Evolutionary conservation across 2,113 vertebrate species (phyloP).

Genomic region (Gallinago paraguaiae): DNA sequence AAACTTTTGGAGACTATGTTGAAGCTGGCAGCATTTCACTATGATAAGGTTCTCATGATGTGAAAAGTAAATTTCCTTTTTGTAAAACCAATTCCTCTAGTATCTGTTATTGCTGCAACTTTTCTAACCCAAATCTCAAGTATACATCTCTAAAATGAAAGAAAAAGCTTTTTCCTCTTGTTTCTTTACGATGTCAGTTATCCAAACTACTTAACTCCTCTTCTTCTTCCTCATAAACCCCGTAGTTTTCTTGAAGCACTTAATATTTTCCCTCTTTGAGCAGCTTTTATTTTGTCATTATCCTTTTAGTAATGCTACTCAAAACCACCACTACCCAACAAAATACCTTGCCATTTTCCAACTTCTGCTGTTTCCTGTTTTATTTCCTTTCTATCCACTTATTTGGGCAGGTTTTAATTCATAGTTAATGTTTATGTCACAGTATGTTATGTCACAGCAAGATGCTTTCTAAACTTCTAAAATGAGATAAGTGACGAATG

Average conservation of each 20-base stretch:
- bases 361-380: neutral
- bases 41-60: neutral
- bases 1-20: neutral
- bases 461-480: neutral
- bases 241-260: neutral
- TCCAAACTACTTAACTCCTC: neutral
- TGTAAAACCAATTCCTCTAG: neutral
- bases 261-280: neutral
- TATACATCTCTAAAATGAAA: neutral
- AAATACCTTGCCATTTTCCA: neutral
- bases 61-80: neutral
- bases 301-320: neutral
- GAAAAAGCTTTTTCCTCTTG: neutral
- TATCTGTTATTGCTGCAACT: neutral
- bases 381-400: neutral
- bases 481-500: neutral
- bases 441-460: neutral
- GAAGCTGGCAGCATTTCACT: conserved; percentile 25
- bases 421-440: neutral
- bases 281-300: neutral
- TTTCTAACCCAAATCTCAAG: neutral
- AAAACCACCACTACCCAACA: neutral
- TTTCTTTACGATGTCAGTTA: neutral
- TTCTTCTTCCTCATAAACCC: neutral
- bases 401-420: neutral